Evolutionary conservation across 23 tunicate species (phyloP).

Genomic region (Botrylloides violaceus): DNA sequence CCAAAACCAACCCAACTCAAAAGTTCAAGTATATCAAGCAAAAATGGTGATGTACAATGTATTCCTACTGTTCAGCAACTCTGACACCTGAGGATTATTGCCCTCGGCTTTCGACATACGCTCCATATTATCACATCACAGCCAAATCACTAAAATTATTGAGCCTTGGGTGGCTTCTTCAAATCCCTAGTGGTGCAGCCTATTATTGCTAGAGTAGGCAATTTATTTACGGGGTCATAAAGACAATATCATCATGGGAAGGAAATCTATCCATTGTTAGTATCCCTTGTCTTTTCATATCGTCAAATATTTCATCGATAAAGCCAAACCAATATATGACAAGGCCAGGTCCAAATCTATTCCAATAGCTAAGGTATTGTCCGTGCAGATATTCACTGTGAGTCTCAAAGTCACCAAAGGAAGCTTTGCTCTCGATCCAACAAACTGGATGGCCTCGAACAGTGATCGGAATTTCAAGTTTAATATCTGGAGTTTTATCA

Average conservation of each 20-base stretch:
- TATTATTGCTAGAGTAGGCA: too few relatives aligned
- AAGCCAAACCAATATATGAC: conserved; percentile 98
- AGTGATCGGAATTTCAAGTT: conserved; percentile 67
- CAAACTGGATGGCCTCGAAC: conserved; percentile 63
- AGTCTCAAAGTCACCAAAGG: conserved; percentile 68
- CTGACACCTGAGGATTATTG: too few relatives aligned
- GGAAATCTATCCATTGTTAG: conserved; percentile 68
- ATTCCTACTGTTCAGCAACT: too few relatives aligned
- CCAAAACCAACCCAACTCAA: too few relatives aligned
- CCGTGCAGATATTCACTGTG: conserved; percentile 60
- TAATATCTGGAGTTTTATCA: conserved; percentile 96
- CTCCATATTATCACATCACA: too few relatives aligned
- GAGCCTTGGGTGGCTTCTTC: too few relatives aligned
- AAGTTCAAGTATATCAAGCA: too few relatives aligned
- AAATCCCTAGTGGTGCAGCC: too few relatives aligned
- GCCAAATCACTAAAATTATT: too few relatives aligned
- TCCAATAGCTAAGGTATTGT: conserved; percentile 84
- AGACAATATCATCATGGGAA: not conserved
- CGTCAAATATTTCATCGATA: conserved; percentile 66
- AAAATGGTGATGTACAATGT: too few relatives aligned
- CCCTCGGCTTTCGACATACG: too few relatives aligned
- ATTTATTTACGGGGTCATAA: conserved; percentile 9
- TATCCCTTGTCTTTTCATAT: conserved; percentile 38
- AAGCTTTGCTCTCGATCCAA: conserved; percentile 98
- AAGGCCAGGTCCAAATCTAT: conserved; percentile 93